Evolutionary conservation across 2,797 vertebrate species (phyloP).

Genomic region (Urocyon cinereoargenteus): DNA sequence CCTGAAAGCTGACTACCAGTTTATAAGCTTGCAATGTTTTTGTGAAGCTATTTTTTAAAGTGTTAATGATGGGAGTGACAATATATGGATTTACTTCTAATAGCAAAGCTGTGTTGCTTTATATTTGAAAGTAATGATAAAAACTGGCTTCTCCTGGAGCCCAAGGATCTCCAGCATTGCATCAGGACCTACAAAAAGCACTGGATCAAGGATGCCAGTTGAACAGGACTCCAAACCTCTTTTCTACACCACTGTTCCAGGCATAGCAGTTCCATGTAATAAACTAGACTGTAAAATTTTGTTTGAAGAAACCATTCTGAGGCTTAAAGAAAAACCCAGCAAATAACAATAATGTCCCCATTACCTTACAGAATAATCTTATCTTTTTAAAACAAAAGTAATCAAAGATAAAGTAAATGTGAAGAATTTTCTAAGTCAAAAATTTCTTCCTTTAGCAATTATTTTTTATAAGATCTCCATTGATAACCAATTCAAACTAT

Average conservation of each 20-base stretch:
- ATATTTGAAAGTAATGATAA: neutral
- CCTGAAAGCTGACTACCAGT: conserved; percentile 1
- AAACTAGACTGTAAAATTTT: neutral
- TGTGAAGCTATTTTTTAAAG: conserved; percentile 44
- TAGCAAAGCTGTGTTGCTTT: neutral
- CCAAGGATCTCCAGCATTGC: neutral
- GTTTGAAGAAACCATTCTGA: neutral
- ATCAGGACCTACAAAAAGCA: neutral
- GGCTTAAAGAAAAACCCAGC: neutral
- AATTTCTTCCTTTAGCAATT: neutral
- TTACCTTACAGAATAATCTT: neutral
- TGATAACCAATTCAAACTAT: neutral
- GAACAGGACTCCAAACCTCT: neutral
- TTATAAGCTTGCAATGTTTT: neutral
- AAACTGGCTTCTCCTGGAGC: neutral
- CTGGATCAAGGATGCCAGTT: neutral
- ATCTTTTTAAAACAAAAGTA: neutral
- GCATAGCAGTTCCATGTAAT: neutral
- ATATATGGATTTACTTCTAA: conserved; percentile 29
- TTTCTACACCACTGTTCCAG: neutral
- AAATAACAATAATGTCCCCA: neutral
- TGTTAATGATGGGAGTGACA: neutral
- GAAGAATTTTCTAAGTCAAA: conserved; percentile 25
- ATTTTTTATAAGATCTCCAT: conserved; percentile 21
- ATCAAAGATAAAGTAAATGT: conserved; percentile 18